Base-by-base conservation (phyloP, 2,797 vertebrate genomes). In the Propithecus deckenii region DNA sequence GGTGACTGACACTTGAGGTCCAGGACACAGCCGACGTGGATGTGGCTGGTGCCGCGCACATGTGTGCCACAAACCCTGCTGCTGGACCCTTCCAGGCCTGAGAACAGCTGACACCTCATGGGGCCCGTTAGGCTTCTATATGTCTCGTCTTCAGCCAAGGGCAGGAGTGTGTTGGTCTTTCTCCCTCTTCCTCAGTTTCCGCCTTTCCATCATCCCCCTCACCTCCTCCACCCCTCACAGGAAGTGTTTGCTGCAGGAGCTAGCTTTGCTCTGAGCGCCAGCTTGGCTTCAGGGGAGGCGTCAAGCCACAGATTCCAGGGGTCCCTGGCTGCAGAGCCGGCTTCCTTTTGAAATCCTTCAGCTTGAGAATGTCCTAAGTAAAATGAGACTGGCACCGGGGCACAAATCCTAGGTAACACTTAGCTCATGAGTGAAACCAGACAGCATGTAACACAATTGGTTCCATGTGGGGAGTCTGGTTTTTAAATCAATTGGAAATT, bases 361-460 rank as follows among this genome's bases (percentile, higher is more conserved):
- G 35, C n/a, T 63, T 80, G 90, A 83, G 93, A 95, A 86, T 41
- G 90, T 91, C 71, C 93, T 95, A 63, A 76, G 8, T 92, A 95
- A 84, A 94, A 61, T 95, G 95, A 98, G 97, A 50, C 93, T 20
- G 55, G 30, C 0, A 94, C 93, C 94, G 96, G 95, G 98, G 57
- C 61, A 4, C 75, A 93, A 90, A 72, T 92, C 93, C 97, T 89
- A 96, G 97, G 63, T 96, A 86, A 97, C 97, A 92, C 97, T 98
- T 97, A 96, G 97, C 98, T 98, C 98, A 97, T 65, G 95, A 91
- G 81, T 65, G 46, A 22, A 96, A 92, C 92, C 94, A 97, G 98
- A 96, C 86, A 2, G 92, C 88, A 52, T 85, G 80, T 74, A 94
- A 96, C 13, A 0, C 63, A 22, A 4, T 74, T 86, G 80, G 59